phyloP scores from a whole-genome alignment of 2,797 vertebrate species.

The Triplophysa bombifrons region DNA sequence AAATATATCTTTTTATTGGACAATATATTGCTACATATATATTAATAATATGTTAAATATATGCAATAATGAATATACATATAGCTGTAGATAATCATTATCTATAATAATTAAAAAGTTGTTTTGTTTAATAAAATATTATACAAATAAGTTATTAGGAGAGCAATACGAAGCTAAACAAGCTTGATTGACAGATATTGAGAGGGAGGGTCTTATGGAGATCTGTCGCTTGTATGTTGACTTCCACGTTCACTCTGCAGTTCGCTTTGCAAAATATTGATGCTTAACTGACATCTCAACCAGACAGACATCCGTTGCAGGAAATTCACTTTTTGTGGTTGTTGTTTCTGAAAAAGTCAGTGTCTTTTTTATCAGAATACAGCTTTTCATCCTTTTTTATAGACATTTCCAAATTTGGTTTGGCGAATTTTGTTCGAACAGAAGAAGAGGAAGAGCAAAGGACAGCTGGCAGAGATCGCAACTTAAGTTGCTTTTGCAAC shows the following conservation, averaged over 20 bases:
- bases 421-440: neutral
- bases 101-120: too few relatives aligned
- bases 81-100: too few relatives aligned
- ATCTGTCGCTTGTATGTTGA: neutral
- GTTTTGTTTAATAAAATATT: too few relatives aligned
- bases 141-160: too few relatives aligned
- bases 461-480: neutral
- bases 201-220: neutral
- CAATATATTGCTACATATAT: neutral
- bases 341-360: neutral
- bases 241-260: conserved; percentile 14
- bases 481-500: neutral
- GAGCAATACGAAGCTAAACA: too few relatives aligned
- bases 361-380: neutral
- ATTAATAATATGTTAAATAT: too few relatives aligned
- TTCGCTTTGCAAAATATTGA: conserved; percentile 6
- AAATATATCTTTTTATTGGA: neutral
- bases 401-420: conserved; percentile 8
- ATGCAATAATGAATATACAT: too few relatives aligned
- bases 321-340: neutral
- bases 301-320: conserved; percentile 8
- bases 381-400: neutral
- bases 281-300: neutral
- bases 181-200: neutral
- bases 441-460: conserved; percentile 10